Conservation (phyloP, 2,797 vertebrate species). For the Lemur catta region DNA sequence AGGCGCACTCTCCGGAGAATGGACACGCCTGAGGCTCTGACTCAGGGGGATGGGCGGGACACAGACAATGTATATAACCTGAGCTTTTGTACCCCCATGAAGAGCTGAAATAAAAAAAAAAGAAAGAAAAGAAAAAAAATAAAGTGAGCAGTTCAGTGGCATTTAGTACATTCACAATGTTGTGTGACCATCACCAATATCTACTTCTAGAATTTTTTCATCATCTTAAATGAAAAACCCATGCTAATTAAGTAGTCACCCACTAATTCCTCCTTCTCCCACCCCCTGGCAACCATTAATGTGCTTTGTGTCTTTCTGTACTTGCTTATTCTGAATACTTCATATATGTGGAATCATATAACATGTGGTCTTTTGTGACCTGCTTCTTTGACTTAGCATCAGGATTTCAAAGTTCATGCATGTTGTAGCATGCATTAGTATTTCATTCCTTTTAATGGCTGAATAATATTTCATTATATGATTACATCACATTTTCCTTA, state of each 20-base stretch:
- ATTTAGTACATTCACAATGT: conserved; percentile 1
- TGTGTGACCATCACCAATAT: background rate
- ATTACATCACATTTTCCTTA: background rate
- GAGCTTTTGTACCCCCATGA: no score
- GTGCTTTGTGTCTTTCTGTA: background rate
- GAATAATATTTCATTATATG: background rate
- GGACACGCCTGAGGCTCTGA: no score
- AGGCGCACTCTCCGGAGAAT: no score
- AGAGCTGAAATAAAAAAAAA: no score
- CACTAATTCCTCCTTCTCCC: background rate
- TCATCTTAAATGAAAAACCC: background rate
- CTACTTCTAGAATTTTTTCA: background rate
- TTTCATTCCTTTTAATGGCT: background rate
- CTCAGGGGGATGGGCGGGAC: no score
- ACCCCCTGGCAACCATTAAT: background rate
- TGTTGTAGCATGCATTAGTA: background rate
- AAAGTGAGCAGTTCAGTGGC: background rate
- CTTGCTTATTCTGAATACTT: background rate
- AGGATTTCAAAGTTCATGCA: background rate
- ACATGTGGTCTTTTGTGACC: background rate
- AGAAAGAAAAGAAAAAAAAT: no score
- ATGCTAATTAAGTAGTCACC: background rate
- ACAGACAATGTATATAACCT: no score
- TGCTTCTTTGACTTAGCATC: background rate
- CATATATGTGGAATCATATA: background rate